Conservation (phyloP, 2,113 vertebrate species). For the Holacanthus passer region DNA sequence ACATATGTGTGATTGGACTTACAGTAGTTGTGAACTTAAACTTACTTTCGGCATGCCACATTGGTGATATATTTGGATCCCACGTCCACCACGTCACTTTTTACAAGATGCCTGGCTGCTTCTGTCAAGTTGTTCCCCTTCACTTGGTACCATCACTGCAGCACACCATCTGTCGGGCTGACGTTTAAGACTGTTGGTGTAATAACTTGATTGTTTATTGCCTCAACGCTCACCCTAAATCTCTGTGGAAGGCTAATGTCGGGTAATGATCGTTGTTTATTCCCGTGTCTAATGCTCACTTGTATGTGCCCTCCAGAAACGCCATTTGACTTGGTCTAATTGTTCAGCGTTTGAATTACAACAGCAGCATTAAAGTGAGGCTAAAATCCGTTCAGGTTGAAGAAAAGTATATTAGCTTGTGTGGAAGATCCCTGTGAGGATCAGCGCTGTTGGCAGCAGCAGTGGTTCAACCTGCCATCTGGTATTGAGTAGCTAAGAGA, state of each 20-base stretch:
- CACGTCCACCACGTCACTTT: too few species aligned
- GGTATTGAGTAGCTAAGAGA: constrained; percentile 63
- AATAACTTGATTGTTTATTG: constrained; percentile 58
- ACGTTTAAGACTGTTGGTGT: constrained; percentile 39
- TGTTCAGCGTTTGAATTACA: constrained; percentile 40
- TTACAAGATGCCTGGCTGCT: constrained; percentile 26
- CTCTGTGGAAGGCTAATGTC: constrained; percentile 38
- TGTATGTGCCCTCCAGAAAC: constrained; percentile 40
- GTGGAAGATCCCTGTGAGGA: constrained; percentile 63
- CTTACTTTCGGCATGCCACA: too few species aligned
- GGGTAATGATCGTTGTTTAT: constrained; percentile 52
- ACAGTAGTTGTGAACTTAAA: too few species aligned
- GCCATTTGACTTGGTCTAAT: constrained; percentile 31
- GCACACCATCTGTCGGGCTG: constrained; percentile 48
- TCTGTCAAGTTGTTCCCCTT: constrained; percentile 27
- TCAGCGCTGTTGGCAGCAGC: constrained; percentile 62
- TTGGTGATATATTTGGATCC: too few species aligned
- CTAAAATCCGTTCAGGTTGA: constrained; percentile 42
- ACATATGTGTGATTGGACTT: too few species aligned
- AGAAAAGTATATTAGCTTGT: constrained; percentile 50
- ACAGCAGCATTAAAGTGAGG: constrained; percentile 21
- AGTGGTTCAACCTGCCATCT: constrained; percentile 61
- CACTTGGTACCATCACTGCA: constrained; percentile 13
- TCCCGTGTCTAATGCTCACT: constrained; percentile 48
- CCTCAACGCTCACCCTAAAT: constrained; percentile 45